phyloP scores from a whole-genome alignment of 2,797 vertebrate genomes.

The Pangasius sanitwongsei region DNA sequence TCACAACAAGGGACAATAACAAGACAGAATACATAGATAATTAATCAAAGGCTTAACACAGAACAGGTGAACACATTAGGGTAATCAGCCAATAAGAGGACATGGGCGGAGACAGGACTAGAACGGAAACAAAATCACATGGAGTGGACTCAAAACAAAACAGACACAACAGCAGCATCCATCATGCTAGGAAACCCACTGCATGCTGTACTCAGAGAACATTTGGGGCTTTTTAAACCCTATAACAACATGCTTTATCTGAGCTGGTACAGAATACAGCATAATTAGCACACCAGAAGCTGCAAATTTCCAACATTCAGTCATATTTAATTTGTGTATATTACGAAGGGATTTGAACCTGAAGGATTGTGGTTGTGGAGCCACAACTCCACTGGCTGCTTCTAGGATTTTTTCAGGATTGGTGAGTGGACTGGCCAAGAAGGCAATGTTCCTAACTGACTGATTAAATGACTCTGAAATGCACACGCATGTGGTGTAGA shows the following conservation, averaged over 20 bases:
- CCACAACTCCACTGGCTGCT: neutral
- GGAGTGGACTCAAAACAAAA: neutral
- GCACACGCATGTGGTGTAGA: neutral
- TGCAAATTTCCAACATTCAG: neutral
- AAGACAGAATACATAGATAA: neutral
- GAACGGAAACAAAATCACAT: neutral
- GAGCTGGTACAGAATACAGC: neutral
- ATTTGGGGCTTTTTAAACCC: neutral
- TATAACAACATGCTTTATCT: neutral
- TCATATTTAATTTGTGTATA: conserved; percentile 4
- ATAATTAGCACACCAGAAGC: neutral
- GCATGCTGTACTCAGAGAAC: too few relatives aligned
- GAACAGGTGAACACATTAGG: neutral
- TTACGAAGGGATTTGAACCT: neutral
- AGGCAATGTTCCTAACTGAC: neutral
- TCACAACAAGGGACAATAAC: neutral
- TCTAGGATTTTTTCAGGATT: neutral
- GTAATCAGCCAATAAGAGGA: neutral
- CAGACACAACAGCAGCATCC: neutral
- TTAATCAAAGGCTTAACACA: neutral
- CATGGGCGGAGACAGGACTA: neutral
- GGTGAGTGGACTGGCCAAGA: neutral
- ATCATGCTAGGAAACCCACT: neutral
- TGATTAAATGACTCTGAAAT: neutral
- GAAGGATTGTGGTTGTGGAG: conserved; percentile 8